Conservation (phyloP, 2,888 invertebrate species). For the Clostera curtula region DNA sequence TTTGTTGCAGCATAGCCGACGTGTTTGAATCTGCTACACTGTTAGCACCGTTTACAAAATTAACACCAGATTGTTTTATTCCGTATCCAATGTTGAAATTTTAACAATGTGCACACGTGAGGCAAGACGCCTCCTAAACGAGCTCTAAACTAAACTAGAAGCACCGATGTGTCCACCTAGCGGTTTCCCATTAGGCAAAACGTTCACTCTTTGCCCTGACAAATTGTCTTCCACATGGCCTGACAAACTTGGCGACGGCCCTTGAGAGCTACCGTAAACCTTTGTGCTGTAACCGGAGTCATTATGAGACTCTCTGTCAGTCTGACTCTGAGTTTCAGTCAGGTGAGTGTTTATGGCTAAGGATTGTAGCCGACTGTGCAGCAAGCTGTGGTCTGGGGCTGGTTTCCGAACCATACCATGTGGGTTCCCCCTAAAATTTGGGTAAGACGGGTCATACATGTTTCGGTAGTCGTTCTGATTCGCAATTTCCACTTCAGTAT, state of each 20-base stretch:
- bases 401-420: conserved; percentile 44
- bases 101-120: neutral
- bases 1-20: no score
- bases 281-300: conserved; percentile 92
- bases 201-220: conserved; percentile 54
- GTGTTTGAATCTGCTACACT: no score
- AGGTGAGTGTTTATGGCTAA: conserved; percentile 67
- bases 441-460: conserved; percentile 46
- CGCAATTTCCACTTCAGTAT: conserved; percentile 65
- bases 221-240: conserved; percentile 68
- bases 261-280: conserved; percentile 85
- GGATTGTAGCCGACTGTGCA: conserved; percentile 63
- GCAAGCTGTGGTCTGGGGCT: conserved; percentile 53
- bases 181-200: conserved; percentile 45
- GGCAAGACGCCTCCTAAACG: no score
- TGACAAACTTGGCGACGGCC: conserved; percentile 84
- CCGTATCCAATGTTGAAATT: neutral
- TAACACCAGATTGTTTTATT: no score
- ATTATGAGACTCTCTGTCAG: conserved; percentile 82
- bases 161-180: conserved; percentile 68
- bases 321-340: conserved; percentile 64
- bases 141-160: conserved; percentile 81
- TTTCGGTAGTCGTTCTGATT: conserved; percentile 65
- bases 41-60: no score
- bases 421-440: conserved; percentile 42